Conservation (phyloP, 2,113 vertebrate genomes). For the Puntigrus tetrazona region DNA sequence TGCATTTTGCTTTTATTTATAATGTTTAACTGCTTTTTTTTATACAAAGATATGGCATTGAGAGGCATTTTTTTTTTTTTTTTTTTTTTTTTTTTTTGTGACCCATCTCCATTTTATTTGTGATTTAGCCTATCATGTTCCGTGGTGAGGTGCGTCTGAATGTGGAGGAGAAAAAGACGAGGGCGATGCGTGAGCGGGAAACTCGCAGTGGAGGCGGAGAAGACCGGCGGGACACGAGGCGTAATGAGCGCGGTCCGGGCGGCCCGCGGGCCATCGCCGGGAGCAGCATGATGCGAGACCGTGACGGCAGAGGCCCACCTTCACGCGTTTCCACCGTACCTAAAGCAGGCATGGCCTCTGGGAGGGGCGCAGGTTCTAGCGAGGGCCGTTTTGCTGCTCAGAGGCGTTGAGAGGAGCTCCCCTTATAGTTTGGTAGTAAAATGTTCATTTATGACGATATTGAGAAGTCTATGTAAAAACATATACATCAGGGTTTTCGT, state of each 20-base stretch:
- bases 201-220: conserved; percentile 65
- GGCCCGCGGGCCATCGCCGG: conserved; percentile 88
- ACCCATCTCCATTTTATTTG: background rate
- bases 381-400: conserved; percentile 90
- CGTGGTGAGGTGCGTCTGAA: conserved; percentile 96
- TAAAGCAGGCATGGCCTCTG: conserved; percentile 84
- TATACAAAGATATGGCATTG: background rate
- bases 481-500: conserved; percentile 77
- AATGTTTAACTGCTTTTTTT: conserved; percentile 62
- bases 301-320: conserved; percentile 83
- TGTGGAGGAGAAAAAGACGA: conserved; percentile 97
- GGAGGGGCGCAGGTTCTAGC: conserved; percentile 82
- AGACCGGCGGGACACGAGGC: conserved; percentile 76
- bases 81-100: no score
- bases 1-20: background rate
- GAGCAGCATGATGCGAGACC: conserved; percentile 91
- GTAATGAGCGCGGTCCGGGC: conserved; percentile 86
- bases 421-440: conserved; percentile 79
- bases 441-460: conserved; percentile 84
- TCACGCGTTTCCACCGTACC: conserved; percentile 84
- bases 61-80: background rate
- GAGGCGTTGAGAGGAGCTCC: conserved; percentile 81
- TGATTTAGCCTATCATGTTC: conserved; percentile 95
- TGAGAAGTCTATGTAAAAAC: conserved; percentile 74
- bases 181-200: conserved; percentile 91